A percentile compares a stretch with the other conserved stretches of the same genome.
phyloP scores from a whole-genome alignment of 2,888 invertebrate species.

The Acrobasis suavella region DNA sequence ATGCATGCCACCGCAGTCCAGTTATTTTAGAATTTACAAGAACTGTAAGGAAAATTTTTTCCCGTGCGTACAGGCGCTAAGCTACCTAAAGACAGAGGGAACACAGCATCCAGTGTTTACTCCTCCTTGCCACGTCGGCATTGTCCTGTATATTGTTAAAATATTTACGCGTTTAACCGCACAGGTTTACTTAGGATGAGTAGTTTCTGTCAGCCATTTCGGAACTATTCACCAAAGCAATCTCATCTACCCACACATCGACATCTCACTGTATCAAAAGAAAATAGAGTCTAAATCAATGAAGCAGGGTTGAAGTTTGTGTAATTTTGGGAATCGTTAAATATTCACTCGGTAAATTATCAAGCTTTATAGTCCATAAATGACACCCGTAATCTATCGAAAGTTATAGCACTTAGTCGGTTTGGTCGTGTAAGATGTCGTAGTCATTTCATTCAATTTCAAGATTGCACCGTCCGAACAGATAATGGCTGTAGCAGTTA shows the following conservation, averaged over 20 bases:
- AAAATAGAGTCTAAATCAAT: neutral
- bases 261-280: neutral
- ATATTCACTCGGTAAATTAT: conserved; percentile 21
- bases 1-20: too few species aligned
- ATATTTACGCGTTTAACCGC: conserved; percentile 55
- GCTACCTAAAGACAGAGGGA: neutral
- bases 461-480: neutral
- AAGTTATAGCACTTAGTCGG: conserved; percentile 19
- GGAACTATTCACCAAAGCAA: conserved; percentile 40
- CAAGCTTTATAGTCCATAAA: conserved; percentile 20
- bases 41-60: neutral
- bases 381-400: conserved; percentile 20
- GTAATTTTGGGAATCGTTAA: conserved; percentile 1
- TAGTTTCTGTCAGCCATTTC: conserved; percentile 57
- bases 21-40: too few species aligned
- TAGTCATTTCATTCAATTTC: conserved; percentile 8
- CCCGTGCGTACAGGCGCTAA: neutral
- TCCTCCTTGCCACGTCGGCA: conserved; percentile 31
- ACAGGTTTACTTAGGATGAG: conserved; percentile 61
- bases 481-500: neutral
- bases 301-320: neutral
- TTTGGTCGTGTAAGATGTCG: conserved; percentile 17
- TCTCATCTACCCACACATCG: conserved; percentile 24
- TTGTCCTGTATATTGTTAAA: conserved; percentile 49
- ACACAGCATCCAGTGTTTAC: conserved; percentile 29